Conservation (phyloP, 2,113 vertebrate genomes). For the Stigmatopora nigra region DNA sequence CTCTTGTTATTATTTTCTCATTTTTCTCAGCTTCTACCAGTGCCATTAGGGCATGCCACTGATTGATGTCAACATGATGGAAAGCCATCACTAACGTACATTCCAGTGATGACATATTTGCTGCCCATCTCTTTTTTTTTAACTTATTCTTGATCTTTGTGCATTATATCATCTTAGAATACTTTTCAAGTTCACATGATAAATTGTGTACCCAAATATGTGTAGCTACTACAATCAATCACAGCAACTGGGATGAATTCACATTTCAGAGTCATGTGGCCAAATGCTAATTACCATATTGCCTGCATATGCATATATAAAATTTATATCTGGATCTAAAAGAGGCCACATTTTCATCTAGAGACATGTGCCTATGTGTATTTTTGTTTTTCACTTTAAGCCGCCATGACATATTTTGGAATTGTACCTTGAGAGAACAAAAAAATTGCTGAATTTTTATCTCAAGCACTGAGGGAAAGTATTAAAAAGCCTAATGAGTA, state of each 20-base stretch:
- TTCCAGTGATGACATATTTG: conserved; percentile 14
- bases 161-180: not conserved
- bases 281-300: too few species aligned
- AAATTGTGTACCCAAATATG: not conserved
- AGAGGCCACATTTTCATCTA: too few species aligned
- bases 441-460: too few species aligned
- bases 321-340: too few species aligned
- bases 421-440: too few species aligned
- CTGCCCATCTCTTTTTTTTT: conserved; percentile 11
- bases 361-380: too few species aligned
- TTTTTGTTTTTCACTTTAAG: too few species aligned
- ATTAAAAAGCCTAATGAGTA: too few species aligned
- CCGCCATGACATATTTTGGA: too few species aligned
- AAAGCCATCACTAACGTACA: conserved; percentile 16
- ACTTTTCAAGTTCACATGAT: not conserved
- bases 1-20: conserved; percentile 27
- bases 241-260: not conserved
- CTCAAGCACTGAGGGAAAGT: too few species aligned
- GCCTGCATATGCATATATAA: too few species aligned
- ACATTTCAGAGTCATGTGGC: too few species aligned
- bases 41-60: conserved; percentile 19
- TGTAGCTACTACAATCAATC: not conserved
- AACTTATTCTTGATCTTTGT: not conserved
- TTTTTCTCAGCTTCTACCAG: conserved; percentile 47
- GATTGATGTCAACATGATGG: conserved; percentile 47